phyloP scores from a whole-genome alignment of 2,113 vertebrate genomes.

The Sylvilagus bachmani region DNA sequence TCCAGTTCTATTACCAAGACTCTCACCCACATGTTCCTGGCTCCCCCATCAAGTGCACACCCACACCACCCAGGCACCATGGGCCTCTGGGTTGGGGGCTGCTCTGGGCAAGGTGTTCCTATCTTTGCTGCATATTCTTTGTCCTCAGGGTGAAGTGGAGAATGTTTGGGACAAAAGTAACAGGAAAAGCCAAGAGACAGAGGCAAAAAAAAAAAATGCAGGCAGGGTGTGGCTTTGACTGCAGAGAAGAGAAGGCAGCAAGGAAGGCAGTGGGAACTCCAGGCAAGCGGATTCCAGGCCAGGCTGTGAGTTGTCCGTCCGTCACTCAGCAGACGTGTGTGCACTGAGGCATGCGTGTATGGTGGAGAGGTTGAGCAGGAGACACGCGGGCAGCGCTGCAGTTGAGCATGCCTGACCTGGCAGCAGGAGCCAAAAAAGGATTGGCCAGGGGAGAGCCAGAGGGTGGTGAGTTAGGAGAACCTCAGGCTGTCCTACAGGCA shows the following conservation, averaged over 20 bases:
- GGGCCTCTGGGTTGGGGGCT: background rate
- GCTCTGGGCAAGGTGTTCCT: background rate
- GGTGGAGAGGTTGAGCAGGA: accelerated
- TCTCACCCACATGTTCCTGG: background rate
- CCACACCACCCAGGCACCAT: background rate
- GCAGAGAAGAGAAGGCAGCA: background rate
- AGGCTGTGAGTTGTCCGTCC: background rate
- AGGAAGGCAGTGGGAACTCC: background rate
- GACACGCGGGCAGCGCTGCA: background rate
- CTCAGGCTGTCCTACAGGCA: accelerated
- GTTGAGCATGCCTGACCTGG: background rate
- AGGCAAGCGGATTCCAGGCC: background rate
- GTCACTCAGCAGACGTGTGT: accelerated
- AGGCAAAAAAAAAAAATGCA: background rate
- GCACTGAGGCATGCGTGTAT: accelerated
- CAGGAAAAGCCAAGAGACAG: background rate
- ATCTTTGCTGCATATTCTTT: background rate
- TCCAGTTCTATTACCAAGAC: background rate
- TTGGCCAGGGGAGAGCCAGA: accelerated
- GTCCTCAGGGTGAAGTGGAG: background rate
- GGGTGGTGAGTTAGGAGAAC: background rate
- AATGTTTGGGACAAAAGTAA: background rate
- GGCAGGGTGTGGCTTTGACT: background rate
- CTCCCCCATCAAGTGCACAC: background rate
- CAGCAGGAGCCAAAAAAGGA: background rate